phyloP scores from a whole-genome alignment of 2,113 vertebrate genomes.

The Irena cyanogastra region DNA sequence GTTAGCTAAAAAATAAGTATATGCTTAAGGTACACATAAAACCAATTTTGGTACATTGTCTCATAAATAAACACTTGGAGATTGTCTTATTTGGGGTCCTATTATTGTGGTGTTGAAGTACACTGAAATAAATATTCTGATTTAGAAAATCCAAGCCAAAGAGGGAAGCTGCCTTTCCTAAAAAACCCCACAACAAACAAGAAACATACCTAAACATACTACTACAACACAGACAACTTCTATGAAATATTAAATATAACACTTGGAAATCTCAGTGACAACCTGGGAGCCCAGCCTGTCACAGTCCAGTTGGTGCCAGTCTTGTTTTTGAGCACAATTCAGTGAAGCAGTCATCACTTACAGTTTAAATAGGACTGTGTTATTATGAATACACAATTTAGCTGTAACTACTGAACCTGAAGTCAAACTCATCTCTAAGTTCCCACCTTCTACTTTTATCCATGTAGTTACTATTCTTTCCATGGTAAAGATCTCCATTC shows the following conservation, averaged over 20 bases:
- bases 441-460: neutral
- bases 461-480: accelerated
- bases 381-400: neutral
- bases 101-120: neutral
- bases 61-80: neutral
- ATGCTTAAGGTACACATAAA: neutral
- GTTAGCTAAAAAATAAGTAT: neutral
- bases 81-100: neutral
- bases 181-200: accelerated
- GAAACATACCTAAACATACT: neutral
- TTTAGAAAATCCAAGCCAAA: neutral
- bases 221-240: neutral
- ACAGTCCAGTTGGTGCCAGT: neutral
- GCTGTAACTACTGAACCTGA: neutral
- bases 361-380: neutral
- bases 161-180: neutral
- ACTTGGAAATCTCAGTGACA: neutral
- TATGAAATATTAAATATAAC: neutral
- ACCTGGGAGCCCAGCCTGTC: neutral
- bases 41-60: neutral
- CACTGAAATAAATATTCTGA: neutral
- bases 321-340: neutral
- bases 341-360: neutral
- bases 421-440: neutral
- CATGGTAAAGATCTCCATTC: neutral